phyloP scores from a whole-genome alignment of 2,888 invertebrate genomes.

The Himalopsyche japonica region DNA sequence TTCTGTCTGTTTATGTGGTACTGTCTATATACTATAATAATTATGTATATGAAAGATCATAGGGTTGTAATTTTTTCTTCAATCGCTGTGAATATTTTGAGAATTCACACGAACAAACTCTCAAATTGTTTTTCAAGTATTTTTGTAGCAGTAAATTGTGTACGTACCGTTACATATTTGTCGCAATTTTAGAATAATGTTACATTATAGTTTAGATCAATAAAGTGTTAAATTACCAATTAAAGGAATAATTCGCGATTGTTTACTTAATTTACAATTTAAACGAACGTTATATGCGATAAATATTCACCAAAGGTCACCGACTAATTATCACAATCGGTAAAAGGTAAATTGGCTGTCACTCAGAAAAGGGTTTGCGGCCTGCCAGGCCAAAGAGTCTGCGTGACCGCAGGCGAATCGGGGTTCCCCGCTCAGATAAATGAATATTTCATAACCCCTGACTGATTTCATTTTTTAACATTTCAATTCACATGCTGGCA shows the following conservation, averaged over 20 bases:
- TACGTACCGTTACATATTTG: no score
- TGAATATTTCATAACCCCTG: slow-evolving; percentile 38
- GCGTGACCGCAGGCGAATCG: neutral
- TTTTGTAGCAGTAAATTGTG: no score
- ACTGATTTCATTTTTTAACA: slow-evolving; percentile 35
- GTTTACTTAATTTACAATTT: neutral
- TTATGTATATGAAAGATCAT: no score
- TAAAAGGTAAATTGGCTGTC: neutral
- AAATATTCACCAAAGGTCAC: neutral
- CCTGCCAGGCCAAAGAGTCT: neutral
- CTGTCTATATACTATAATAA: no score
- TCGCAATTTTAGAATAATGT: no score
- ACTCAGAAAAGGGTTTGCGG: neutral
- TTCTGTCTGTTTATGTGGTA: no score
- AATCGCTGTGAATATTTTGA: no score
- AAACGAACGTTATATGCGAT: neutral
- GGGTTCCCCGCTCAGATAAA: neutral
- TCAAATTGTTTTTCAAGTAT: no score
- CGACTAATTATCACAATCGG: neutral
- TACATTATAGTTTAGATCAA: no score
- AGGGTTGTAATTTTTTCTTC: no score
- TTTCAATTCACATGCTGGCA: slow-evolving; percentile 20
- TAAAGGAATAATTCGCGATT: neutral
- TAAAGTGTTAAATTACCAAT: no score
- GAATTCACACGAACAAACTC: no score